These are phyloP conservation scores for Chaetops frenatus DNA, from an alignment of 2,113 vertebrate species.

Conservation along the genomic window DNA sequence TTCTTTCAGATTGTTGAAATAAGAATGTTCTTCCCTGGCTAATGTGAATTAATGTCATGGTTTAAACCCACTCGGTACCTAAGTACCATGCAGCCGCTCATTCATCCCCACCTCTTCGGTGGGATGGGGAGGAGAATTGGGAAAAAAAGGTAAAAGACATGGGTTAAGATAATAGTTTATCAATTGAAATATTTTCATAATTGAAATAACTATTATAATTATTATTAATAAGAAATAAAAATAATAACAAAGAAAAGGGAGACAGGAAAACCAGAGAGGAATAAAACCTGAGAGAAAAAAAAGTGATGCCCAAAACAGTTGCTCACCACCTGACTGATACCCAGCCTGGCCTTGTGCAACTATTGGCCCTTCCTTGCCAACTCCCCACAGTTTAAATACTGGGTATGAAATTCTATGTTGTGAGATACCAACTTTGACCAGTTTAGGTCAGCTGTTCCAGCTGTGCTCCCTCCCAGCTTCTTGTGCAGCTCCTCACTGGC, in stretches of 20 bases:
- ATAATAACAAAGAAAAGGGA: not conserved
- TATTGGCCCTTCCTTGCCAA: not conserved
- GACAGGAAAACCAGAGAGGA: not conserved
- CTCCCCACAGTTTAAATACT: not conserved
- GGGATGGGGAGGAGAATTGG: not conserved
- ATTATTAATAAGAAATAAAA: not conserved
- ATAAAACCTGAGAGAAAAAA: not conserved
- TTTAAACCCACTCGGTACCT: fast-evolving
- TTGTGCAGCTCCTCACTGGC: not conserved
- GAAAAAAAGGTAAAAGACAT: not conserved
- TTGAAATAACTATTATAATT: not conserved
- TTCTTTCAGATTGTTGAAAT: not conserved
- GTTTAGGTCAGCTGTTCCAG: not conserved
- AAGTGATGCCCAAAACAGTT: not conserved
- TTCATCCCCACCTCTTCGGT: fast-evolving
- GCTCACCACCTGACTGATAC: not conserved
- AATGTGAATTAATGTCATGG: not conserved
- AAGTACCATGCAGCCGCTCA: not conserved
- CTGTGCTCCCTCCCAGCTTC: not conserved
- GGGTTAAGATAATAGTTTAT: not conserved
- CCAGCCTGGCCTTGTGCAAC: not conserved
- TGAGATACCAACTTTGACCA: not conserved
- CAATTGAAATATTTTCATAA: not conserved
- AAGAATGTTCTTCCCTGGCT: not conserved
- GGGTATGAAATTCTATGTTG: not conserved